phyloP scores from a whole-genome alignment of 2,113 vertebrate species.

The Spermophilus dauricus region DNA sequence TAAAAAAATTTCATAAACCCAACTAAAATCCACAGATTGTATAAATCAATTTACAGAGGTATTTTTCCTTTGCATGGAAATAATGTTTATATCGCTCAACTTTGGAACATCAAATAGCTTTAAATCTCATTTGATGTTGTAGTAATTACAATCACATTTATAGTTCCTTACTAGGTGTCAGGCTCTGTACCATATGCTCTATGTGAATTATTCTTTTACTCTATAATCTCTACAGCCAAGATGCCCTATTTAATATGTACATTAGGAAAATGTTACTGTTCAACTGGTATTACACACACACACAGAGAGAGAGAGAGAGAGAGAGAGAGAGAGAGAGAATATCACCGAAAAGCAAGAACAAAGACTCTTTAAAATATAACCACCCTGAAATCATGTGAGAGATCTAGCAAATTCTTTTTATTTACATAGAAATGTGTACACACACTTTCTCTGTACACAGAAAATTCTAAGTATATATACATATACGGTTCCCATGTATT shows the following conservation, averaged over 20 bases:
- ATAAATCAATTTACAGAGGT: neutral
- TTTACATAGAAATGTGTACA: slow-evolving; percentile 91
- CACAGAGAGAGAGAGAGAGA: too few species aligned
- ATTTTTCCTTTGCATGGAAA: slow-evolving; percentile 24
- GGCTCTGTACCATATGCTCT: neutral
- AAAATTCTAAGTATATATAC: slow-evolving; percentile 88
- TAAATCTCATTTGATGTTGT: slow-evolving; percentile 21
- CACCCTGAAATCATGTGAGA: slow-evolving; percentile 79
- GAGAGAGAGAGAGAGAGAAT: too few species aligned
- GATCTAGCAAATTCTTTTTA: slow-evolving; percentile 91
- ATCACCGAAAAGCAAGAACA: neutral
- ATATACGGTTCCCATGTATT: slow-evolving; percentile 87
- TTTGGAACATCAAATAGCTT: slow-evolving; percentile 35
- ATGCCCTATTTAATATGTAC: neutral
- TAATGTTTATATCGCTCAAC: slow-evolving; percentile 34
- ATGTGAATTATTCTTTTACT: slow-evolving; percentile 40
- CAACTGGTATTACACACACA: neutral
- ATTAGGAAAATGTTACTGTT: slow-evolving; percentile 25
- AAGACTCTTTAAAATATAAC: slow-evolving; percentile 58
- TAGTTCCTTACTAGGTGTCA: neutral
- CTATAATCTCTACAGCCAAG: neutral
- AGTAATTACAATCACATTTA: neutral
- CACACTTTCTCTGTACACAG: slow-evolving; percentile 86
- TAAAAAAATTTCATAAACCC: slow-evolving; percentile 32
- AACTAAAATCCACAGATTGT: slow-evolving; percentile 65